phyloP scores from a whole-genome alignment of 2,888 invertebrate species.

The Phanerotoma sp. region DNA sequence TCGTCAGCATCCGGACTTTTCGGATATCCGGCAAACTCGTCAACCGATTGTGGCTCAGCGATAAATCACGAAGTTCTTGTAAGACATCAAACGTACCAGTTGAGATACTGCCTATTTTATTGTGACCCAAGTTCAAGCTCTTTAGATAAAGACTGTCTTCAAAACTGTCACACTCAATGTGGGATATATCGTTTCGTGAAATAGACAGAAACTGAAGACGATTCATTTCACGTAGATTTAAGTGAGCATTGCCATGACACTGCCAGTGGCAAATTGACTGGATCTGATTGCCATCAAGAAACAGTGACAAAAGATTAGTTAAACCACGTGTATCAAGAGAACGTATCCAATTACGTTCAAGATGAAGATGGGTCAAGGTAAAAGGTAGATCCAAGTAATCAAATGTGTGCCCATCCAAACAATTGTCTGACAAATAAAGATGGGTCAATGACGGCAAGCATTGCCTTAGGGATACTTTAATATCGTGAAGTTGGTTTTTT shows the following conservation, averaged over 20 bases:
- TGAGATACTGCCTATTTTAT: conserved; percentile 34
- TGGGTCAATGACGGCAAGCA: conserved; percentile 43
- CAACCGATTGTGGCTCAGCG: conserved; percentile 37
- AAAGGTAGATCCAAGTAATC: conserved; percentile 35
- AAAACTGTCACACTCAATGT: conserved; percentile 40
- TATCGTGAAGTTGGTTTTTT: conserved; percentile 35
- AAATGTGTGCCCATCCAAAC: conserved; percentile 36
- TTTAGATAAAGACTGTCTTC: conserved; percentile 35
- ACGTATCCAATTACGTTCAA: conserved; percentile 40
- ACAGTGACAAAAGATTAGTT: conserved; percentile 36
- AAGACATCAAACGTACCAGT: conserved; percentile 35
- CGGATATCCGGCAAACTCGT: conserved; percentile 31
- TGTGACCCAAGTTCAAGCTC: conserved; percentile 40
- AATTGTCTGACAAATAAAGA: conserved; percentile 44
- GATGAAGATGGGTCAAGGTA: conserved; percentile 41
- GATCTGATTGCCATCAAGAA: conserved; percentile 41
- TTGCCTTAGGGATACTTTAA: conserved; percentile 35
- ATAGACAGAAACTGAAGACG: conserved; percentile 39
- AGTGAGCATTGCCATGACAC: conserved; percentile 31
- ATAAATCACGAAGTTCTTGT: conserved; percentile 34
- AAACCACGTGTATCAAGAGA: conserved; percentile 33
- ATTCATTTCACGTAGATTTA: conserved; percentile 36
- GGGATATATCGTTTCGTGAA: conserved; percentile 36
- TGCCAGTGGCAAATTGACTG: conserved; percentile 36
- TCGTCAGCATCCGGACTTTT: conserved; percentile 31